Conservation (phyloP, 1,140 invertebrate species). For the Habropoda laboriosa region DNA sequence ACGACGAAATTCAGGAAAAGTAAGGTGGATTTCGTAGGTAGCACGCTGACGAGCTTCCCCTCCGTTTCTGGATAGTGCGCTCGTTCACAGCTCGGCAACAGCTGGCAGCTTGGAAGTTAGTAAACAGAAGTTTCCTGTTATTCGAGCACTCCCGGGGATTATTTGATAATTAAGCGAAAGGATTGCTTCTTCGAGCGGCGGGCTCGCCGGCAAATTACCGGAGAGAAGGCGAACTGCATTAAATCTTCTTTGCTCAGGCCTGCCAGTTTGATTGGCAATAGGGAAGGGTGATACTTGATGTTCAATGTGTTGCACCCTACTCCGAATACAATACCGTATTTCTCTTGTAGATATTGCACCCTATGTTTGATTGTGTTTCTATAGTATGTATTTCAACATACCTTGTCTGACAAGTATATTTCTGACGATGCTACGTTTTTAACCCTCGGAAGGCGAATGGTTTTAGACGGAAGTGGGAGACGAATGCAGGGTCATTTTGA, state of each 20-base stretch:
- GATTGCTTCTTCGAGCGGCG: not conserved
- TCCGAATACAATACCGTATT: no score
- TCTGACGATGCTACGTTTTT: no score
- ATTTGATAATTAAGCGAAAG: constrained; percentile 13
- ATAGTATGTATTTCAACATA: no score
- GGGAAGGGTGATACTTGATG: not conserved
- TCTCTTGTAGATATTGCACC: no score
- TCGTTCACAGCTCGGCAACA: not conserved
- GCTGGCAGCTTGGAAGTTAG: not conserved
- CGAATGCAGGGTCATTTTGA: no score
- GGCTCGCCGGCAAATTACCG: not conserved
- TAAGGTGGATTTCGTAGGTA: not conserved
- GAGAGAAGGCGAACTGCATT: not conserved
- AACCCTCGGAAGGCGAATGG: no score
- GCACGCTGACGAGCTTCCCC: not conserved
- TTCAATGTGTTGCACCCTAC: not conserved
- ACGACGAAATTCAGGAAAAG: not conserved
- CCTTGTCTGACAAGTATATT: no score
- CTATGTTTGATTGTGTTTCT: no score
- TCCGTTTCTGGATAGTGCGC: not conserved
- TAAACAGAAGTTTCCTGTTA: not conserved
- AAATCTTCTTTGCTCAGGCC: not conserved
- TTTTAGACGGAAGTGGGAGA: no score
- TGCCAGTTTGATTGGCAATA: not conserved
- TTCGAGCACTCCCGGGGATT: not conserved